Percentiles rank a stretch among this genome's conserved stretches.
These are phyloP conservation scores for Venustaconcha ellipsiformis DNA, from an alignment of 1,140 invertebrate genomes.

Conservation along the genomic window DNA sequence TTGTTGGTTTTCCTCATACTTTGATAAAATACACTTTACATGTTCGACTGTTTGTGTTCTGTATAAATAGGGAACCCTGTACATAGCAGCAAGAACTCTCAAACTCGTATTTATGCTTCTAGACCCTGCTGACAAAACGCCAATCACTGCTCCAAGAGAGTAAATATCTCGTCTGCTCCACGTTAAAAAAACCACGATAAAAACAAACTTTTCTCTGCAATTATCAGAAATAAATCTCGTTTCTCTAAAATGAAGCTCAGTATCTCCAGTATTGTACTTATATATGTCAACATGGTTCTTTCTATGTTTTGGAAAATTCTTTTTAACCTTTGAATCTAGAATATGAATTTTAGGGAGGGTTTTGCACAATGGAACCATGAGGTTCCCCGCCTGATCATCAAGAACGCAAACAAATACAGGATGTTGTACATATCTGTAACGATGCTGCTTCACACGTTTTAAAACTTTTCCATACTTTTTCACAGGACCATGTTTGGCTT, in stretches of 20 bases:
- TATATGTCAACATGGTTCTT: constrained; percentile 21
- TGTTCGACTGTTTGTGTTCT: constrained; percentile 10
- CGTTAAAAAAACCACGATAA: constrained; percentile 17
- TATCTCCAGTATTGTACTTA: constrained; percentile 11
- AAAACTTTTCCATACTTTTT: constrained; percentile 45
- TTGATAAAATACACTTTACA: constrained; percentile 6
- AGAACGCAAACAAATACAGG: constrained; percentile 54
- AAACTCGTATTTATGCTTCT: constrained; percentile 13
- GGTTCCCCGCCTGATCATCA: constrained; percentile 41
- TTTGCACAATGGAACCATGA: constrained; percentile 58
- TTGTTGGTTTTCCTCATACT: constrained; percentile 1
- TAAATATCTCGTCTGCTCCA: constrained; percentile 27
- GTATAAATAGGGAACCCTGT: constrained; percentile 27
- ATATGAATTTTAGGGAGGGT: constrained; percentile 58
- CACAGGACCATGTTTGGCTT: constrained; percentile 4
- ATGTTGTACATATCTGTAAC: constrained; percentile 30
- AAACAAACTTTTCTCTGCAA: constrained; percentile 5
- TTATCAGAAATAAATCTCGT: constrained; percentile 8
- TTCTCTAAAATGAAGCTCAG: constrained; percentile 1
- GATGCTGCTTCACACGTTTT: constrained; percentile 41
- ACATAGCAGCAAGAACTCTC: constrained; percentile 8
- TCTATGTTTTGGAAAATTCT: constrained; percentile 10
- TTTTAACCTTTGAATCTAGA: constrained; percentile 24
- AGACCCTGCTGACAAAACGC: constrained; percentile 4
- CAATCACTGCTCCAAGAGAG: constrained; percentile 25